Conservation (phyloP, 2,797 vertebrate species). For the Triplophysa yarkandensis region DNA sequence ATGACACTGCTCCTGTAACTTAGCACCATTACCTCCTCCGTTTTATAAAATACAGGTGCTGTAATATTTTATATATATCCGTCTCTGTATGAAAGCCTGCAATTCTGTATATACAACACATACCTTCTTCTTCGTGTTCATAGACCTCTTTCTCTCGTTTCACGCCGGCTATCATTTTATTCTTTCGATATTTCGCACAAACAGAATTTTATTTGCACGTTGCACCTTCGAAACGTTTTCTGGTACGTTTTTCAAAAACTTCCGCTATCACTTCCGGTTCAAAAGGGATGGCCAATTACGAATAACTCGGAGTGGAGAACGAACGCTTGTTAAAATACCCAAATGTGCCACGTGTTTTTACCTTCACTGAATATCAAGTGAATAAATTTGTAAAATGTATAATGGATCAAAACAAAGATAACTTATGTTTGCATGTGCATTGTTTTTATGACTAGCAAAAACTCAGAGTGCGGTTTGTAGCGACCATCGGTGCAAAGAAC, state of each 20-base stretch:
- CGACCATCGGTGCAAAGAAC: conserved; percentile 60
- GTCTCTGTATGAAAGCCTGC: background rate
- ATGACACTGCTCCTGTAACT: no score
- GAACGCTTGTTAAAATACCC: background rate
- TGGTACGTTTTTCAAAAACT: background rate
- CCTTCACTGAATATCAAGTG: background rate
- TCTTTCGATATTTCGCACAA: background rate
- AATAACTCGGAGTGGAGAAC: background rate
- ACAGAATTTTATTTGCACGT: background rate
- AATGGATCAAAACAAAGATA: background rate
- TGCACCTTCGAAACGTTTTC: background rate
- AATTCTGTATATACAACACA: no score
- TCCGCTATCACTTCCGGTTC: conserved; percentile 37
- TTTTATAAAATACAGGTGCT: no score
- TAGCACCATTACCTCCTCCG: no score
- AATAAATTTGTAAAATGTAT: background rate
- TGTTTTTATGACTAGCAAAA: background rate
- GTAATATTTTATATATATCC: no score
- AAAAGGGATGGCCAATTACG: conserved; percentile 22
- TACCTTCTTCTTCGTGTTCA: conserved; percentile 69
- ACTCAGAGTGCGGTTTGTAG: conserved; percentile 26
- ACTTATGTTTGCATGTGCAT: background rate
- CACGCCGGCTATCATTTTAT: conserved; percentile 65
- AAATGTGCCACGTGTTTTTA: background rate
- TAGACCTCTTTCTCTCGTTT: conserved; percentile 74